These are phyloP conservation scores for Frankliniella intonsa DNA, from an alignment of 2,888 invertebrate species.

Conservation along the genomic window DNA sequence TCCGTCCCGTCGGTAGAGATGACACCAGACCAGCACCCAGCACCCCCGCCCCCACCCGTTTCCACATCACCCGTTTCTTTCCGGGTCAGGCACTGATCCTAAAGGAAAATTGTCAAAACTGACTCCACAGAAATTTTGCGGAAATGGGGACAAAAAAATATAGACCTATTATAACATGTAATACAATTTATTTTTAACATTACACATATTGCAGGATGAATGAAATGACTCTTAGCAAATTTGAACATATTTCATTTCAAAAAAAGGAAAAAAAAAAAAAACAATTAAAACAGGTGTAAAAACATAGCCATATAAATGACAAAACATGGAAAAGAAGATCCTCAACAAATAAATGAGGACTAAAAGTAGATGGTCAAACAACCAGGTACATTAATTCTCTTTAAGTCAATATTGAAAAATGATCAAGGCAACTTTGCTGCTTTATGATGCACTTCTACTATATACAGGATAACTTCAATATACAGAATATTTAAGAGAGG, in stretches of 20 bases:
- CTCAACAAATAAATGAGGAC: background rate
- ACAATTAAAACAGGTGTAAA: slow-evolving; percentile 1
- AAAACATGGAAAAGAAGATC: background rate
- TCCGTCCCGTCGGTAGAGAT: too few relatives aligned
- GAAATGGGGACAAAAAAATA: too few relatives aligned
- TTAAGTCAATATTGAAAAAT: slow-evolving; percentile 1
- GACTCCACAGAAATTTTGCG: too few relatives aligned
- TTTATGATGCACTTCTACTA: background rate
- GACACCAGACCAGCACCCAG: too few relatives aligned
- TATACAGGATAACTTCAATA: slow-evolving; percentile 10
- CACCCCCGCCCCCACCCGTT: too few relatives aligned
- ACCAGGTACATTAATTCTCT: slow-evolving; percentile 6
- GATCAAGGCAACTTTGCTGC: background rate
- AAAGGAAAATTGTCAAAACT: too few relatives aligned
- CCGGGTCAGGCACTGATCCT: too few relatives aligned
- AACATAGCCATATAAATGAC: background rate
- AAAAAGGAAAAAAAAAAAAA: background rate
- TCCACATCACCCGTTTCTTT: too few relatives aligned
- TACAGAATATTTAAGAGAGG: background rate
- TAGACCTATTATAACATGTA: background rate
- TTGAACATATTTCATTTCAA: slow-evolving; percentile 2
- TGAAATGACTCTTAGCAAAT: background rate
- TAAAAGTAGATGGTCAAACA: background rate
- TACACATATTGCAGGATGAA: background rate
- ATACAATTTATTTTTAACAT: slow-evolving; percentile 15